Evolutionary conservation across 2,888 invertebrate species (phyloP).

Genomic region (Tridacna crocea): DNA sequence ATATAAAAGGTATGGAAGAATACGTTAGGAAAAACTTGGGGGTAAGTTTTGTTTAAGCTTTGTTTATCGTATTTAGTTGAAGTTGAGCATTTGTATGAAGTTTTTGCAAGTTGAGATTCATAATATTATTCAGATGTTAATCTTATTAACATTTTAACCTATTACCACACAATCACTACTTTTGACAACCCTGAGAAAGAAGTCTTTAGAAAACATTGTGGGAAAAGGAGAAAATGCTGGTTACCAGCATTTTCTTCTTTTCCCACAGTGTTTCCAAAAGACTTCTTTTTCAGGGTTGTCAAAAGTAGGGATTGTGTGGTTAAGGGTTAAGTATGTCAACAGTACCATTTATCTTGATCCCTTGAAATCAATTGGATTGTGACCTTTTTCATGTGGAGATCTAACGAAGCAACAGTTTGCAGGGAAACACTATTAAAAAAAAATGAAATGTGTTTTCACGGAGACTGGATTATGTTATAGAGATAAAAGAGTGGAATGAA

Average conservation of each 20-base stretch:
- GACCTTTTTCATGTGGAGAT: neutral
- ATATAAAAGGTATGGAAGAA: too few species aligned
- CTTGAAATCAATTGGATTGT: too few species aligned
- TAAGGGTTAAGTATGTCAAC: neutral
- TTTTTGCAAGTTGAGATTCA: too few species aligned
- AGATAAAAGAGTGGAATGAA: slow-evolving; percentile 20
- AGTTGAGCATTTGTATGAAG: too few species aligned
- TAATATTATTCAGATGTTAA: too few species aligned
- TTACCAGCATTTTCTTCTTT: neutral
- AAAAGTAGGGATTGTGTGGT: neutral
- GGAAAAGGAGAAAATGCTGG: slow-evolving; percentile 4
- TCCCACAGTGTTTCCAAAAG: slow-evolving; percentile 7
- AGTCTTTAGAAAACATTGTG: neutral
- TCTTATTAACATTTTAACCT: neutral
- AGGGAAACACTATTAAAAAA: neutral
- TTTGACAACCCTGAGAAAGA: neutral
- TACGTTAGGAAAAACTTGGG: too few species aligned
- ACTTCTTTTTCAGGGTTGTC: too few species aligned
- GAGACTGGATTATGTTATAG: slow-evolving; percentile 10
- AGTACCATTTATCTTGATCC: too few species aligned
- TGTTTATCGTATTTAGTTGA: too few species aligned
- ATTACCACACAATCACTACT: neutral
- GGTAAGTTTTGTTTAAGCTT: too few species aligned
- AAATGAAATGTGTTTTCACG: slow-evolving; percentile 7
- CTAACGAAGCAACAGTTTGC: neutral